Evolutionary conservation across 2,888 invertebrate genomes (phyloP), one percentile per base, ranked within the genome.

Genomic region (Brachypterus glaber): DNA sequence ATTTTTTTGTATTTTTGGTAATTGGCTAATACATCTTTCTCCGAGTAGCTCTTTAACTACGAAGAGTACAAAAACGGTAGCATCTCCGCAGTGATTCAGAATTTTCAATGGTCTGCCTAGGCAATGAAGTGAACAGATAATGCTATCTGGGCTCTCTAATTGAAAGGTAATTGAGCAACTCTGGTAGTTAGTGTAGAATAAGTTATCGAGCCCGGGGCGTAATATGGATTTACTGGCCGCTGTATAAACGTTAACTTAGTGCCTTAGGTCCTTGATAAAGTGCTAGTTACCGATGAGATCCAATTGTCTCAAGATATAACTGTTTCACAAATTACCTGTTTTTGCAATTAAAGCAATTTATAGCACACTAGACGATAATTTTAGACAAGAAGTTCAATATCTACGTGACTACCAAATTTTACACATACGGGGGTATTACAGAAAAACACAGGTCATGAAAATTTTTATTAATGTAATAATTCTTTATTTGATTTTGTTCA

Each of bases 111-210:
- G 9, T 7, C 24, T 21, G 46, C 47, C 49, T 42, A 42, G 37
- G 49, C 54, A 51, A 58, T 57, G 52, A 58, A 57, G 52, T 55
- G 58, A 58, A 57, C 53, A 64, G 64, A 65, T 65, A 65, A 58
- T 56, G 62, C 59, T 63, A 63, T 63, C 63, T 61, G 47, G 50
- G 52, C 52, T 51, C 52, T 55, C 60, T 64, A 66, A 66, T 66
- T 66, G 64, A 66, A 66, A 66, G 62, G 59, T 64, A 66, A 66
- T 66, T 63, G 64, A 58, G 55, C 58, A 61, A 63, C 60, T 61
- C 55, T 49, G 57, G 62, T 62, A 62, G 61, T 64, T 63, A 61
- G 54, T 43, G 9, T 50, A 55, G 55, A 49, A 55, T 59, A 59
- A 57, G 56, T 59, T 53, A 53, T 50, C 47, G 51, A 45, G 49